Evolutionary conservation across 35 echinoderm and acorn worm species (phyloP).

Genomic region (Eucidaris tribuloides): DNA sequence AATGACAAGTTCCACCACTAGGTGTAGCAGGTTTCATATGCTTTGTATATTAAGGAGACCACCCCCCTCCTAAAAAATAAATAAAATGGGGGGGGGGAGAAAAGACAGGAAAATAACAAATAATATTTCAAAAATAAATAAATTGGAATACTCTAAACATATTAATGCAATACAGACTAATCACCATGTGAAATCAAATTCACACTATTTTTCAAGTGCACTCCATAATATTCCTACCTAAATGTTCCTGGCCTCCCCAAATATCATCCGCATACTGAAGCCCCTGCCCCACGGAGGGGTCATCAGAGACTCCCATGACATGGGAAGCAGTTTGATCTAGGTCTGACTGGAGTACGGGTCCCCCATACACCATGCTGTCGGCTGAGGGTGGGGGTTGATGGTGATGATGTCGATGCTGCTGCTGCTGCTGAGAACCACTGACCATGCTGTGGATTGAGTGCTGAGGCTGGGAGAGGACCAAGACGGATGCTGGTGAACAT

Average conservation of each 20-base stretch:
- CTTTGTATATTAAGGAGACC: too few species aligned
- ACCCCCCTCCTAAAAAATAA: too few species aligned
- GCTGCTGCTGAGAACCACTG: background rate
- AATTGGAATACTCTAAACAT: too few species aligned
- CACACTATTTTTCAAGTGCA: slow-evolving; percentile 9
- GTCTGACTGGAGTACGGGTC: background rate
- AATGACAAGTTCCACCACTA: too few species aligned
- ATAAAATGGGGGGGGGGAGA: too few species aligned
- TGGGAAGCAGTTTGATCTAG: background rate
- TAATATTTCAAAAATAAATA: too few species aligned
- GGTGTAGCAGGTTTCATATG: too few species aligned
- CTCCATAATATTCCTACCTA: slow-evolving; percentile 15
- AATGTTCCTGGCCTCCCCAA: slow-evolving; percentile 6
- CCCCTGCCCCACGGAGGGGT: slow-evolving; percentile 11
- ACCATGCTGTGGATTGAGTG: slow-evolving; percentile 31
- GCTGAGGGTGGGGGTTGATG: background rate
- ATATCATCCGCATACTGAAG: slow-evolving; percentile 16
- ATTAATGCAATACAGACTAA: too few species aligned
- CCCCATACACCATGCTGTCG: slow-evolving; percentile 1
- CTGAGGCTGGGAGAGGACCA: background rate
- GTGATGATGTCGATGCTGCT: background rate
- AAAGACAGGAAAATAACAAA: too few species aligned
- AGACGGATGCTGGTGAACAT: background rate
- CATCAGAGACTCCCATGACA: slow-evolving; percentile 9
- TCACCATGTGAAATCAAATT: too few species aligned